Evolutionary conservation across 2,888 invertebrate genomes (phyloP), one percentile per base, ranked within the genome.

Genomic region (Melieria crassipennis): DNA sequence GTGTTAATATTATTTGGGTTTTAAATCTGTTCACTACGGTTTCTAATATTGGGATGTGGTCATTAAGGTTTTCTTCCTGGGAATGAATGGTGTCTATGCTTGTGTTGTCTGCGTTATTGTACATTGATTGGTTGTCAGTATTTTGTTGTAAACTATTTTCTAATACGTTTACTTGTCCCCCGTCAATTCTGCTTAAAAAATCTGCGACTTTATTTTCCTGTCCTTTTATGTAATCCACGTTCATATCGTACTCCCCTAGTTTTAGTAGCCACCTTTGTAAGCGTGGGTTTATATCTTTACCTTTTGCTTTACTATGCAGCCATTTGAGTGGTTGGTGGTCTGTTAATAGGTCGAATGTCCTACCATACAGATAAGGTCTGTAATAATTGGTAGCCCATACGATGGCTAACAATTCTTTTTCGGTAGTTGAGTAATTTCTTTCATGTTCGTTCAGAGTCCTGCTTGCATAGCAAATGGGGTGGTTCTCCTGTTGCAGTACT

Each of bases 381-480:
- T 65, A 75, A 52, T 72, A 72, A 45, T 47, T 62, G 4, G 73
- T 71, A 42, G 72, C 71, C 70, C 71, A 73, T 6, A 75, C 73
- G 66, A 72, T 71, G 10, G 73, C 75, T 68, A 76, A 60, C 48
- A 75, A 52, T 71, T 75, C 74, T 46, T 68, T 74, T 70, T 75
- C 72, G 61, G 74, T 76, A 42, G 70, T 65, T 11, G 70, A 73
- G 65, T 77, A 77, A 65, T 75, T 76, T 69, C 70, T 73, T 48
- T 75, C 75, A 47, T 74, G 74, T 45, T 75, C 73, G 56, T 75
- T 75, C 45, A 75, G 52, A 7, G 75, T 73, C 30, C 75, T 68
- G 50, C 74, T 75, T n/a, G 75, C 71, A 70, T 68, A 77, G 43
- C 70, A 72, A 69, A 77, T 71, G 60, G 73, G 74, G 69, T 76